Evolutionary conservation across 2,888 invertebrate genomes (phyloP).

Genomic region (Limnephilus auricula): DNA sequence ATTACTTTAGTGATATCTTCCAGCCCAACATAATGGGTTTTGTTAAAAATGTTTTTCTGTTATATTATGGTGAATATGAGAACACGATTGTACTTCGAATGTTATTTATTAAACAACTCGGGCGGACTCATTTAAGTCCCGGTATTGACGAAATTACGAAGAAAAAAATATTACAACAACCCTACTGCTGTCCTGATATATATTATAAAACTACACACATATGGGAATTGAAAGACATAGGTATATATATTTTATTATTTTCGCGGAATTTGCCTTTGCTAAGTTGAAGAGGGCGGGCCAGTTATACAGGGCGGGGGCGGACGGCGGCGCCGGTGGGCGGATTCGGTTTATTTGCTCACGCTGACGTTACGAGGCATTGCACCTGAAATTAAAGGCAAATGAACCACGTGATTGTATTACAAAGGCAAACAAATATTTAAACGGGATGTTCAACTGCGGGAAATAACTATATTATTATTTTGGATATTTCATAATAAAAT

Average conservation of each 20-base stretch:
- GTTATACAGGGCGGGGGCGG: slow-evolving; percentile 6
- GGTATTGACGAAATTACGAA: too few relatives aligned
- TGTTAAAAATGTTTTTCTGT: too few relatives aligned
- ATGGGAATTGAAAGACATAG: neutral
- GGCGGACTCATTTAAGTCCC: too few relatives aligned
- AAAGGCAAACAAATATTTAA: neutral
- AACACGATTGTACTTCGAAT: too few relatives aligned
- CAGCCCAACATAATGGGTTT: too few relatives aligned
- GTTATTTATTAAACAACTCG: too few relatives aligned
- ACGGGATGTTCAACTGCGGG: neutral
- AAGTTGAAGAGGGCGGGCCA: slow-evolving; percentile 2
- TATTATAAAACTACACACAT: neutral
- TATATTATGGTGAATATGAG: too few relatives aligned
- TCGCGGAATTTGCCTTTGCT: neutral
- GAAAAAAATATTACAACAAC: too few relatives aligned
- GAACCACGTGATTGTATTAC: neutral
- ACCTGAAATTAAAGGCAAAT: slow-evolving; percentile 10
- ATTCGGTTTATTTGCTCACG: slow-evolving; percentile 22
- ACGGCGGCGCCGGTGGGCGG: neutral
- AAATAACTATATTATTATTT: neutral
- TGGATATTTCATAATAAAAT: neutral
- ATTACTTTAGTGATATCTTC: too few relatives aligned
- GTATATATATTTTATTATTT: neutral
- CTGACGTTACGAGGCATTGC: slow-evolving; percentile 22
- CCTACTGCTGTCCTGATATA: too few relatives aligned